Base-by-base conservation (phyloP, 2,888 invertebrate species). In the Orgyia antiqua region DNA sequence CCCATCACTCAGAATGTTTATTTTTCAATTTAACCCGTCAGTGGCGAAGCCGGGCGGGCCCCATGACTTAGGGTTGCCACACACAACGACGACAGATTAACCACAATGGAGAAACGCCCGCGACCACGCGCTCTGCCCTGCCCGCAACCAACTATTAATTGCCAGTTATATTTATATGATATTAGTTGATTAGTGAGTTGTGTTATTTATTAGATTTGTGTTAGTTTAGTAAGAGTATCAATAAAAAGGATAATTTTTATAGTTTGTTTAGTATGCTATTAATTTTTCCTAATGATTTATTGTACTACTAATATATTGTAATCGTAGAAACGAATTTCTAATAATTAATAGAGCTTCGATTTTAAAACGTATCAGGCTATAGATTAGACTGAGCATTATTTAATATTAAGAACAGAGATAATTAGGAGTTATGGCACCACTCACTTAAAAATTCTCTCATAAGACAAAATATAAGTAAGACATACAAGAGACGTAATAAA, bases 11-110 rank as follows among this genome's bases (percentile, higher is more conserved):
- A 76, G 65, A 47, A 62, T 83, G 83, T 84, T 84, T 84, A 83
- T 84, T 84, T 84, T 83, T 83, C 84, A 83, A 83, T 82, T 80
- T 72, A 62, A 62, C 67, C 76, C 74, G 76, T 78, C 79, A 79
- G 68, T 70, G 73, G 65, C 53, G 51, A 41, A 52, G 50, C 58
- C 54, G 54, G 51, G 57, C 53, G 53, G 58, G 42, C 40, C 53
- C 57, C 52, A 56, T 80, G 80, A 83, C 70, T 76, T 74, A 84
- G 82, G 83, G 84, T 68, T 74, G 74, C 84, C 84, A 82, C 84
- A 84, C 84, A 84, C 80, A 58, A 66, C 66, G 82, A 43, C 74
- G 73, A 75, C 84, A 80, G 64, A 70, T 84, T 83, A 80, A 51
- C 58, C 50, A 51, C 51, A 47, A 33, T 36, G 24, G 27, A 21